Percentiles rank a stretch among this genome's conserved stretches.
Conservation (phyloP, 1,140 invertebrate species). For the Achroia grisella region DNA sequence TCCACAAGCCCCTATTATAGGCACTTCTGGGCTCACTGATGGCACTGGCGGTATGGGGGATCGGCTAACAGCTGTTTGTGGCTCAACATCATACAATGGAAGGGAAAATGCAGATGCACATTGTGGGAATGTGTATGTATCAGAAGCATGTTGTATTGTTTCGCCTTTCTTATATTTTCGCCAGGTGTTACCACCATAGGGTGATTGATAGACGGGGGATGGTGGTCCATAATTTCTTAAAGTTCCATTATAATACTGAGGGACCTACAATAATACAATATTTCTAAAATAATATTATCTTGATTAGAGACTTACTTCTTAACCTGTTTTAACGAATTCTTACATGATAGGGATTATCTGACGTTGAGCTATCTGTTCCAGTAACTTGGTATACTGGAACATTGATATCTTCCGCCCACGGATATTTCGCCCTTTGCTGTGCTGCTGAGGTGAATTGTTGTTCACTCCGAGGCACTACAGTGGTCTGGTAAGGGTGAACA, state of each 20-base stretch:
- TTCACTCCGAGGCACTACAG: slow-evolving; percentile 60
- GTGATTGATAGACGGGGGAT: slow-evolving; percentile 66
- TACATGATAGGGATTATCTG: slow-evolving; percentile 64
- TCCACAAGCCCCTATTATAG: slow-evolving; percentile 76
- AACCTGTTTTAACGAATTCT: no score
- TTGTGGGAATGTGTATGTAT: slow-evolving; percentile 46
- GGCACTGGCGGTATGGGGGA: slow-evolving; percentile 45
- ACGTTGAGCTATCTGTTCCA: slow-evolving; percentile 65
- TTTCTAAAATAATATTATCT: no score
- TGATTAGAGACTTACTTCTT: no score
- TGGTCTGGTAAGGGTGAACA: slow-evolving; percentile 69
- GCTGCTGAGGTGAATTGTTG: slow-evolving; percentile 57
- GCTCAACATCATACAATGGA: slow-evolving; percentile 45
- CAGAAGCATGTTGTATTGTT: slow-evolving; percentile 27
- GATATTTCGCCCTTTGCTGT: slow-evolving; percentile 64
- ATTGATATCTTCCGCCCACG: slow-evolving; percentile 64
- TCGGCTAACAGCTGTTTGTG: slow-evolving; percentile 21
- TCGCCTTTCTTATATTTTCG: slow-evolving; percentile 43
- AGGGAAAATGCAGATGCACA: slow-evolving; percentile 60
- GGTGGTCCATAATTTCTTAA: slow-evolving; percentile 44
- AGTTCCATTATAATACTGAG: slow-evolving; percentile 54
- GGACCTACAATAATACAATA: slow-evolving; percentile 34
- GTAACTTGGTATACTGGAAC: slow-evolving; percentile 50
- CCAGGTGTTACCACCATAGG: slow-evolving; percentile 51
- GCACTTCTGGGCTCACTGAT: slow-evolving; percentile 59